These are phyloP conservation scores for Rhinolophus ferrumequinum DNA, from an alignment of 2,113 vertebrate genomes.

Conservation along the genomic window DNA sequence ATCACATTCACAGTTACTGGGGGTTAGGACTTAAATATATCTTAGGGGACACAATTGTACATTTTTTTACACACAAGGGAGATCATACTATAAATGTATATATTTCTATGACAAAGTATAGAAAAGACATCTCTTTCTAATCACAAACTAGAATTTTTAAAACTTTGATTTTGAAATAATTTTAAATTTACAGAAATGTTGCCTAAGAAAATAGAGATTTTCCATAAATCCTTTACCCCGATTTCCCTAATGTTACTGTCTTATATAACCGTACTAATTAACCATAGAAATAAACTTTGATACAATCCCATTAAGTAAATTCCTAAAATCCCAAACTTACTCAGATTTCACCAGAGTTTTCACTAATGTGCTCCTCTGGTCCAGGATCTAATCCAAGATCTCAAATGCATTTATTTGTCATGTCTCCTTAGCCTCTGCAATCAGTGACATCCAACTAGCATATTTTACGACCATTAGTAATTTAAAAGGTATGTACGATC, in stretches of 20 bases:
- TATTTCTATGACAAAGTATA: neutral
- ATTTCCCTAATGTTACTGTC: neutral
- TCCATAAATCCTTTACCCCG: neutral
- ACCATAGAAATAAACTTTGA: neutral
- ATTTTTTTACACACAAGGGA: neutral
- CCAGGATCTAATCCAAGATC: neutral
- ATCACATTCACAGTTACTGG: neutral
- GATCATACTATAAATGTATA: neutral
- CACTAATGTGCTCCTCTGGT: neutral
- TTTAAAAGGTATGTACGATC: no score
- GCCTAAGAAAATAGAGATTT: neutral
- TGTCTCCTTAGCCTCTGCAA: neutral
- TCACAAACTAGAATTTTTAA: neutral
- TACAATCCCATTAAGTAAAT: neutral
- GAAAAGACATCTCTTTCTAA: neutral
- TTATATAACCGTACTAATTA: neutral
- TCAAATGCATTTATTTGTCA: neutral
- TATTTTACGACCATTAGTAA: neutral
- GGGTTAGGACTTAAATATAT: neutral
- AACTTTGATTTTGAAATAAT: neutral
- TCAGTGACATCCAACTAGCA: neutral
- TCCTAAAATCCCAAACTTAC: neutral
- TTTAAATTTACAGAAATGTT: neutral
- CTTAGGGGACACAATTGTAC: neutral
- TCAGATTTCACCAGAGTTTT: neutral